Percentiles rank a stretch among this genome's conserved stretches.
Evolutionary conservation across 2,113 vertebrate genomes (phyloP).

Genomic region (Vulpes vulpes): DNA sequence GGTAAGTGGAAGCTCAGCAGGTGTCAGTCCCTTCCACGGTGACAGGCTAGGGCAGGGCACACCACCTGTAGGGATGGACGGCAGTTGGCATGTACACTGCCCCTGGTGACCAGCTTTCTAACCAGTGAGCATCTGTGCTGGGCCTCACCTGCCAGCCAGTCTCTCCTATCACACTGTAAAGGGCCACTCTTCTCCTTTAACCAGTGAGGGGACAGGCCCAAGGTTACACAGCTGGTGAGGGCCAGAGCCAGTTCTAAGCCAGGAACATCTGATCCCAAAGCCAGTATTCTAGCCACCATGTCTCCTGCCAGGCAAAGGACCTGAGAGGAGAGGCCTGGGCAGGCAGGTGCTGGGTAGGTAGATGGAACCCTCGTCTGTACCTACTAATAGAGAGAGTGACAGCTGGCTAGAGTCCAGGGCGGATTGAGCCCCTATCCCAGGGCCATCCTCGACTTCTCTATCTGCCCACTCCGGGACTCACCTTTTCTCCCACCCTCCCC

Average conservation of each 20-base stretch:
- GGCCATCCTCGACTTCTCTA: neutral
- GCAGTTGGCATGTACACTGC: neutral
- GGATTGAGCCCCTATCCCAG: neutral
- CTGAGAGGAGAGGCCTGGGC: neutral
- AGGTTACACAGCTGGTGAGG: neutral
- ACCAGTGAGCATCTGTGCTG: neutral
- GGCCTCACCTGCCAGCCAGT: neutral
- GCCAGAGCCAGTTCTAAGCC: neutral
- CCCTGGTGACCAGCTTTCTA: neutral
- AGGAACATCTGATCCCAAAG: neutral
- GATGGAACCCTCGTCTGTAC: neutral
- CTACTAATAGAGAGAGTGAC: neutral
- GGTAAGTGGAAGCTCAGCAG: neutral
- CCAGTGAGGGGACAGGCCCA: neutral
- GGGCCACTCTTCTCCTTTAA: neutral
- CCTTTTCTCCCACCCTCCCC: neutral
- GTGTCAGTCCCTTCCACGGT: fast-evolving
- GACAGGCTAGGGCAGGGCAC: neutral
- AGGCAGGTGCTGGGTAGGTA: neutral
- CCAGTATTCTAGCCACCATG: neutral
- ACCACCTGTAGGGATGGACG: neutral
- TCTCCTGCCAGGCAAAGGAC: neutral
- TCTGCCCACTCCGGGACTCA: neutral
- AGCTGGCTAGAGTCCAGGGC: neutral
- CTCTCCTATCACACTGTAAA: neutral